Percentiles rank a stretch among this genome's conserved stretches.
phyloP scores from a whole-genome alignment of 2,888 invertebrate genomes.

The Osmoderma eremita region DNA sequence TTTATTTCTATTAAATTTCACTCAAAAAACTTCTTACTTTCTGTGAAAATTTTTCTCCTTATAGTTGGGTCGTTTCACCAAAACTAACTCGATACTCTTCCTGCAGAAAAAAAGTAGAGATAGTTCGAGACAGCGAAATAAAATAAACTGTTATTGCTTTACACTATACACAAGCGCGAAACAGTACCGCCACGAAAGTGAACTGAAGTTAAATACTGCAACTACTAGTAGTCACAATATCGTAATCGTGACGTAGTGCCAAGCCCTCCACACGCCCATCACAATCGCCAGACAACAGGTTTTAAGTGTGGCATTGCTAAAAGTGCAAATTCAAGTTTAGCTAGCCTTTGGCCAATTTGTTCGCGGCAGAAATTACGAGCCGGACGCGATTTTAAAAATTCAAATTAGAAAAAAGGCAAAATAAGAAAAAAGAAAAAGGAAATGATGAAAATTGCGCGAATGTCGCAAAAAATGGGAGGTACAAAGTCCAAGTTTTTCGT shows the following conservation, averaged over 20 bases:
- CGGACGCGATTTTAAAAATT: too few relatives aligned
- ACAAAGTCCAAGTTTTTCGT: too few relatives aligned
- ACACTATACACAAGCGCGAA: background rate
- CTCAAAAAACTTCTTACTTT: conserved; percentile 49
- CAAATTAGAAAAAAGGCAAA: too few relatives aligned
- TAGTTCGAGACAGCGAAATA: background rate
- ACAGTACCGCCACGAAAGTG: conserved; percentile 25
- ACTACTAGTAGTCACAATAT: conserved; percentile 15
- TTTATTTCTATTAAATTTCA: conserved; percentile 15
- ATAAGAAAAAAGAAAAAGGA: too few relatives aligned
- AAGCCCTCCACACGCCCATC: conserved; percentile 46
- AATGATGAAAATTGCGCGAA: too few relatives aligned
- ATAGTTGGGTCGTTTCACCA: background rate
- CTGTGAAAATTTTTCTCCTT: conserved; percentile 39
- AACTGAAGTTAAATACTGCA: conserved; percentile 29
- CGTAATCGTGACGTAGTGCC: conserved; percentile 44
- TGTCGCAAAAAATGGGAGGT: too few relatives aligned
- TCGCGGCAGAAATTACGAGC: too few relatives aligned
- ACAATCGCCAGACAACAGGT: conserved; percentile 14
- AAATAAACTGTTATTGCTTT: conserved; percentile 9
- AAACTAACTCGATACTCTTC: conserved; percentile 3
- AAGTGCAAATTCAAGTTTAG: too few relatives aligned
- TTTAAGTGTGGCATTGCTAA: background rate
- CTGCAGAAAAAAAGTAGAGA: conserved; percentile 11
- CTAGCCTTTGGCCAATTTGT: too few relatives aligned